These are phyloP conservation scores for Diadema setosum DNA, from an alignment of 35 echinoderm and acorn worm species.

Conservation along the genomic window DNA sequence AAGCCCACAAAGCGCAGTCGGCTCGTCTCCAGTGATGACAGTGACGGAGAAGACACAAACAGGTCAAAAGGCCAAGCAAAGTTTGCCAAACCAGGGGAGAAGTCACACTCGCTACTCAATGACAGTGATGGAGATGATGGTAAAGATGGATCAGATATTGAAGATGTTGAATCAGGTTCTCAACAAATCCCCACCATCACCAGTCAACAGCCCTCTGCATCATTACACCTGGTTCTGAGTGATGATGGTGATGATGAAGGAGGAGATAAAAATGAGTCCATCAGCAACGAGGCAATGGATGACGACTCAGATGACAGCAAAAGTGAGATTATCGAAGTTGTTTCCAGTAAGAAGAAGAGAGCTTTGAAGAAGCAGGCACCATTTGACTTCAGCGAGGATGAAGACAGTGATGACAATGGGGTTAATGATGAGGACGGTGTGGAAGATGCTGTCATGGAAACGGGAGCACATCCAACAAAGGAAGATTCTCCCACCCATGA, in stretches of 20 bases:
- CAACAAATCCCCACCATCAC: not conserved
- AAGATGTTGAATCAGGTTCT: not conserved
- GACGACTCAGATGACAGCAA: not conserved
- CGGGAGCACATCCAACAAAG: not conserved
- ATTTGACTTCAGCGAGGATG: conserved; percentile 3
- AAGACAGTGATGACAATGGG: not conserved
- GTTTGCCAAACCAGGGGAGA: not conserved
- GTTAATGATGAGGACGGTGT: not conserved
- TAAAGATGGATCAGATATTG: not conserved
- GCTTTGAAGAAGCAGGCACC: not conserved
- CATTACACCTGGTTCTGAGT: not conserved
- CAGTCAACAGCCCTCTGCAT: not conserved
- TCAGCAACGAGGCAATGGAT: not conserved
- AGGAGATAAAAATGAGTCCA: not conserved
- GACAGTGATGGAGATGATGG: not conserved
- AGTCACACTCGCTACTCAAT: not conserved
- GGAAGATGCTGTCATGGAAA: not conserved
- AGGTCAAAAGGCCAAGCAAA: not conserved
- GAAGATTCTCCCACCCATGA: not conserved
- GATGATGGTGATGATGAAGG: not conserved
- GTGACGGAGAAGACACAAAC: not conserved
- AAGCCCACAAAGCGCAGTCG: not conserved
- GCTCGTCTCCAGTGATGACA: conserved; percentile 43
- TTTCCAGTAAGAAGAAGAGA: not conserved
- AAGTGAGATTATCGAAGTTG: not conserved